Conservation (phyloP, 2,113 vertebrate species). For the Cygnus buccinator region DNA sequence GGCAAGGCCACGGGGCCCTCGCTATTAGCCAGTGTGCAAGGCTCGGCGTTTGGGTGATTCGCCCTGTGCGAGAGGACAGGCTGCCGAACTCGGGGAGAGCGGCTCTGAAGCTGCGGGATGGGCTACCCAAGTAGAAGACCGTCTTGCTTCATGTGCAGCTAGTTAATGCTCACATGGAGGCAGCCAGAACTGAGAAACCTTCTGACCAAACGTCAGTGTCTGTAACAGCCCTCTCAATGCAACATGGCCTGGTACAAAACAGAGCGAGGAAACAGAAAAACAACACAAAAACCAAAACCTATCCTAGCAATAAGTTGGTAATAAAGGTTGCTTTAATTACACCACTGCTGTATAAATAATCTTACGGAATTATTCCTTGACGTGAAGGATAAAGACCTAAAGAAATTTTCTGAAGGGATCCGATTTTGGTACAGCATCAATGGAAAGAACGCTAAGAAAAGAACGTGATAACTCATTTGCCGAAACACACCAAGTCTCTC, state of each 20-base stretch:
- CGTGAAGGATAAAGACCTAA: background rate
- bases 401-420: background rate
- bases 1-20: background rate
- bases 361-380: background rate
- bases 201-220: background rate
- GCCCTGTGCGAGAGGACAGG: background rate
- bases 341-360: background rate
- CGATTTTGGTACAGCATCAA: background rate
- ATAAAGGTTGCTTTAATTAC: background rate
- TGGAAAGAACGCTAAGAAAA: background rate
- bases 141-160: background rate
- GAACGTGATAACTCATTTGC: background rate
- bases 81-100: background rate
- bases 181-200: background rate
- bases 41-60: fast-evolving
- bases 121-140: background rate
- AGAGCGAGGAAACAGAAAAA: background rate
- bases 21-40: background rate
- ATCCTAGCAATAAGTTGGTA: background rate
- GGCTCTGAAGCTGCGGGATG: background rate
- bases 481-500: background rate
- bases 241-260: background rate
- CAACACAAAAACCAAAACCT: background rate
- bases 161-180: background rate
- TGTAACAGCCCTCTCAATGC: background rate